phyloP scores from a whole-genome alignment of 1,140 invertebrate species.

The Camponotus vicinus region DNA sequence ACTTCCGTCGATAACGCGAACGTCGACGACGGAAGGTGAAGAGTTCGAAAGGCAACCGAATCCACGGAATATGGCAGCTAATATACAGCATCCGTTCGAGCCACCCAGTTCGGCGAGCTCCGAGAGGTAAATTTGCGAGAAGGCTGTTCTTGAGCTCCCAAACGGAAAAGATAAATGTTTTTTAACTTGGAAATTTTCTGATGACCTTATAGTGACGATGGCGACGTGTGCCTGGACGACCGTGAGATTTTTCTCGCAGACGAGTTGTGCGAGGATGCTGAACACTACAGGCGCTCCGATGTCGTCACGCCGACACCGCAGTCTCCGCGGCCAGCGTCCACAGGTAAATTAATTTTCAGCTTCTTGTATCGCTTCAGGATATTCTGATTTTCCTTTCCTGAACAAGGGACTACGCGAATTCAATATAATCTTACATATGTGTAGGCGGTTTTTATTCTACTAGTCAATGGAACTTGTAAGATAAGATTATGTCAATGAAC shows the following conservation, averaged over 20 bases:
- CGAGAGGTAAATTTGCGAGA: slow-evolving; percentile 88
- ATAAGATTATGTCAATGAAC: neutral
- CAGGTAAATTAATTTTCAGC: slow-evolving; percentile 84
- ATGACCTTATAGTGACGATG: slow-evolving; percentile 81
- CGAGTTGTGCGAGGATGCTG: slow-evolving; percentile 88
- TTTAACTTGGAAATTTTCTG: neutral
- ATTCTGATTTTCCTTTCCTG: neutral
- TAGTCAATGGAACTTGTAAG: neutral
- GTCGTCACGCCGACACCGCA: slow-evolving; percentile 88
- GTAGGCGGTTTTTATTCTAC: neutral
- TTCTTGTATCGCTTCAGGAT: neutral
- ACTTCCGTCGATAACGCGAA: neutral
- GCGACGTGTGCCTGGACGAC: slow-evolving; percentile 87
- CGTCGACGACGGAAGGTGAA: neutral
- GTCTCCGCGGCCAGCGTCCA: slow-evolving; percentile 89
- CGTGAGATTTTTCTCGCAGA: slow-evolving; percentile 87
- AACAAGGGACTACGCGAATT: neutral
- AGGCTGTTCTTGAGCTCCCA: neutral
- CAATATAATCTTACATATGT: neutral
- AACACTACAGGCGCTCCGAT: slow-evolving; percentile 78
- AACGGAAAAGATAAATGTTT: too few relatives aligned
- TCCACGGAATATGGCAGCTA: slow-evolving; percentile 88
- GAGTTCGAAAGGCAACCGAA: neutral
- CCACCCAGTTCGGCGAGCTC: slow-evolving; percentile 94
- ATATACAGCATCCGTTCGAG: slow-evolving; percentile 89